Evolutionary conservation across 2,888 invertebrate species (phyloP), one percentile per base, ranked within the genome.

Genomic region (Syrista parreyssii): DNA sequence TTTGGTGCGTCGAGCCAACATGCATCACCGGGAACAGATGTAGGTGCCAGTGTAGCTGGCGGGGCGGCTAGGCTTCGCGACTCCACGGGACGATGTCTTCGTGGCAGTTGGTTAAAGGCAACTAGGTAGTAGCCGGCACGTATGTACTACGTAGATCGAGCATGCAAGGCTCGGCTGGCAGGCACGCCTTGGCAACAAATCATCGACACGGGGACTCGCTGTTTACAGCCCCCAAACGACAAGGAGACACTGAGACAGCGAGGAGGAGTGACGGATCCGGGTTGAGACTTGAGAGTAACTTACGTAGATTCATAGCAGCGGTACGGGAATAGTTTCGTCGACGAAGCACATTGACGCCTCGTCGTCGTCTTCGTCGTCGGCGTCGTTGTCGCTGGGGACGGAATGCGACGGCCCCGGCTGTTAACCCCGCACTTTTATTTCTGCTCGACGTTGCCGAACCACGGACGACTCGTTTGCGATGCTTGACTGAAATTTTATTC

Each of bases 141-240:
- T 69, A 69, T 69, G 69, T 69, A 30, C 31, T 69, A 69, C 81
- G 81, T 78, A 81, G 82, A 85, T 86, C 82, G 85, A 85, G 84
- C 87, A 84, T 85, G 83, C 83, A 81, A 86, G 83, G 83, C 81
- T 85, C 81, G 86, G 83, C 83, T 80, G 83, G 69, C 69, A 77
- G 87, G 82, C 84, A 87, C 87, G 89, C 88, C 88, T 86, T 79
- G 84, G 84, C 88, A 87, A 89, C 89, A 90, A 90, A 90, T 90
- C 90, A 90, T 89, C 88, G 86, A 84, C 85, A 78, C 72, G 76
- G 69, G 76, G 31, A 33, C 68, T 23, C 68, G 32, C 32, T 30
- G 68, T 68, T 31, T 31, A 69, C 69, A 69, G 69, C 69, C 69
- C 31, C 40, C 15, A 15, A 40, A 40, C 40, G 40, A 40, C 40